Base-by-base conservation (phyloP, 2,888 invertebrate species). In the Scrobipalpa costella region DNA sequence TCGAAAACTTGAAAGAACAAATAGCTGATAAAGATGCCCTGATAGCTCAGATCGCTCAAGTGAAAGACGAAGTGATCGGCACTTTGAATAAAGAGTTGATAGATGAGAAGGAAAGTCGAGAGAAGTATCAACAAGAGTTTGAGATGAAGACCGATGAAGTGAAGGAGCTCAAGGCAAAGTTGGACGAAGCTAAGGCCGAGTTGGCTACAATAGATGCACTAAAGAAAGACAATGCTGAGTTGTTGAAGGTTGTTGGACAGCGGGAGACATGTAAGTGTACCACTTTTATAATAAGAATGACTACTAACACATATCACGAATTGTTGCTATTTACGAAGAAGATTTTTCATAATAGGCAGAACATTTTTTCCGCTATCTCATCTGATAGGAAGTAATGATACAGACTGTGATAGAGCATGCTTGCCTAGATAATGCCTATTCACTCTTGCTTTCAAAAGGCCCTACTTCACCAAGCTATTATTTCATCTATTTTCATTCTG, bases 251-350 rank as follows among this genome's bases (percentile, higher is more conserved):
- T 27, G 34, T 33, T 15, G 84, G 78, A 63, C 79, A 83, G 61
- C 79, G 75, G 67, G 85, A 86, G 57, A 82, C 80, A 63, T 78
- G 89, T 89, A 79, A 76, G 88, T 87, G 58, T 63, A 66, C 57
- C 55, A 63, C 2, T 3, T 3, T 3, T 5, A 3, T 5, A 27
- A 27, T 27, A 27, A 27, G 5, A 27, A 27, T 27, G 2, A 27
- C 27, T n/a, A n/a, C n/a, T n/a, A n/a, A n/a, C n/a, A n/a, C n/a
- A n/a, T n/a, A n/a, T n/a, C n/a, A n/a, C n/a, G n/a, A n/a, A n/a
- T n/a, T n/a, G n/a, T n/a, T n/a, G n/a, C n/a, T n/a, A n/a, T n/a
- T n/a, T n/a, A n/a, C n/a, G n/a, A n/a, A n/a, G n/a, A n/a, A n/a
- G n/a, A n/a, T n/a, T n/a, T n/a, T n/a, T n/a, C n/a, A n/a, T n/a